phyloP scores from a whole-genome alignment of 1,140 invertebrate genomes.

The Pinna nobilis region DNA sequence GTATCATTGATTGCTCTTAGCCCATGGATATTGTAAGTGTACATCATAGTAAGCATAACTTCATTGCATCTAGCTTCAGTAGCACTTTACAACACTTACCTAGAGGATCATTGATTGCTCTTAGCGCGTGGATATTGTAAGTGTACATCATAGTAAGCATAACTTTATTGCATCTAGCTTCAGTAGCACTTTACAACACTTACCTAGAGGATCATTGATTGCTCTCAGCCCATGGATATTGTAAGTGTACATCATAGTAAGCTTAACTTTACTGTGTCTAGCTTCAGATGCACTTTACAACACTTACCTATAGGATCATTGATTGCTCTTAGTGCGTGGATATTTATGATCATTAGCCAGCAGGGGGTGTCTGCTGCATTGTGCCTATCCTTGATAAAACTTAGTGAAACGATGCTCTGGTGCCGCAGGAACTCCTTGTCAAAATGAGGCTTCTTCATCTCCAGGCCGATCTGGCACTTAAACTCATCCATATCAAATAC shows the following conservation, averaged over 20 bases:
- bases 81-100: too few relatives aligned
- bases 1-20: too few relatives aligned
- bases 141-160: too few relatives aligned
- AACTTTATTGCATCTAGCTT: too few relatives aligned
- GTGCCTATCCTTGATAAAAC: slow-evolving; percentile 45
- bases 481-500: slow-evolving; percentile 58
- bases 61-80: too few relatives aligned
- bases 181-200: too few relatives aligned
- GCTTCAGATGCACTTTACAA: too few relatives aligned
- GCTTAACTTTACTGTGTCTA: background rate
- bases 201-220: background rate
- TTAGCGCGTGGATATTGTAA: too few relatives aligned
- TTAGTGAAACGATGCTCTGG: slow-evolving; percentile 44
- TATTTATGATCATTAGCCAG: slow-evolving; percentile 55
- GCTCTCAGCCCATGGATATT: too few relatives aligned
- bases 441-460: slow-evolving; percentile 30
- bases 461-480: slow-evolving; percentile 51
- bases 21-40: too few relatives aligned
- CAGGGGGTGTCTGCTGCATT: slow-evolving; percentile 48
- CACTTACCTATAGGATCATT: slow-evolving; percentile 44
- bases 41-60: too few relatives aligned
- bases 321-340: slow-evolving; percentile 39
- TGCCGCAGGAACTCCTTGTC: slow-evolving; percentile 31
- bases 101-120: too few relatives aligned
- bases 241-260: background rate